Percentiles rank a stretch among this genome's conserved stretches.
phyloP scores from a whole-genome alignment of 2,888 invertebrate genomes.

The Leucophenga montana region DNA sequence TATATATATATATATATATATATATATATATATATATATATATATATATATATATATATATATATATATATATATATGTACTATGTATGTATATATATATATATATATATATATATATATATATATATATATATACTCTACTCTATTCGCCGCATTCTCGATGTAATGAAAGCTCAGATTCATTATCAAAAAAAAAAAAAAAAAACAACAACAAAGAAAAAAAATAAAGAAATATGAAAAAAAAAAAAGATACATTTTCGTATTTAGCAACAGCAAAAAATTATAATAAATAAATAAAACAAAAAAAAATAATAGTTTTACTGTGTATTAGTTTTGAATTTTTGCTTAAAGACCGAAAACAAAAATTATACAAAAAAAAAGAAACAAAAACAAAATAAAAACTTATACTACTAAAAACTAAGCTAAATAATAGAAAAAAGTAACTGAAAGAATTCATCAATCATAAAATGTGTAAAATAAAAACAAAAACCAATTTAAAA shows the following conservation, averaged over 20 bases:
- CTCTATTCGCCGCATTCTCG: too few species aligned
- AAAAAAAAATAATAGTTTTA: constrained; percentile 47
- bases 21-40: too few species aligned
- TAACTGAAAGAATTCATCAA: constrained; percentile 23
- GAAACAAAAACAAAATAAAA: constrained; percentile 34
- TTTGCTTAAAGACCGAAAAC: constrained; percentile 1
- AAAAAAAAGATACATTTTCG: constrained; percentile 36
- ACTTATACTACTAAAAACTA: constrained; percentile 32
- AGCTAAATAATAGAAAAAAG: constrained; percentile 25
- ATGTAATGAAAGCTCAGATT: too few species aligned
- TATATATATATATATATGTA: too few species aligned
- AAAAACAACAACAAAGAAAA: background rate
- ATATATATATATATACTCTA: too few species aligned
- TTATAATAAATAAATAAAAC: constrained; percentile 36
- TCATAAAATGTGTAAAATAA: constrained; percentile 13
- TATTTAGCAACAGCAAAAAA: constrained; percentile 23
- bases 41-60: too few species aligned
- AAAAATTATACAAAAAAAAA: constrained; percentile 32
- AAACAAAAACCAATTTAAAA: constrained; percentile 3
- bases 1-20: too few species aligned
- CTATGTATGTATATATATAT: too few species aligned
- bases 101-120: too few species aligned
- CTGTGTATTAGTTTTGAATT: constrained; percentile 51
- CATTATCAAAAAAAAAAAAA: too few species aligned
- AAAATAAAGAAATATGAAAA: background rate